These are phyloP conservation scores for Daktulosphaira vitifoliae DNA, from an alignment of 1,140 invertebrate species.

Conservation along the genomic window DNA sequence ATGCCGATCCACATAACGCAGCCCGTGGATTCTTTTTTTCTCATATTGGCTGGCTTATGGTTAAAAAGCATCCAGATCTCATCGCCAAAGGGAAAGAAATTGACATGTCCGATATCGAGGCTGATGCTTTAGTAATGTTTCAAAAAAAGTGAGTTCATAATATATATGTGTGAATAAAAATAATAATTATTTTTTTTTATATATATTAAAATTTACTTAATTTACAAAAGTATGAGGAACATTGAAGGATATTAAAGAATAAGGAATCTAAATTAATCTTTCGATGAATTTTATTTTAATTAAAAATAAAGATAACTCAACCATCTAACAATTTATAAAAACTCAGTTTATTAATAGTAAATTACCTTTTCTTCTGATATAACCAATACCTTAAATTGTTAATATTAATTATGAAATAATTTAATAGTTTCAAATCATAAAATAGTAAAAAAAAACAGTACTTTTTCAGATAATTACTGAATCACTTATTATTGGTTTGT, in stretches of 20 bases:
- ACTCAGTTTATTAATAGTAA: too few species aligned
- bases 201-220: neutral
- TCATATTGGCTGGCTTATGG: slow-evolving; percentile 59
- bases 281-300: too few species aligned
- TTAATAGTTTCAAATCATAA: too few species aligned
- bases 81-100: slow-evolving; percentile 56
- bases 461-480: too few species aligned
- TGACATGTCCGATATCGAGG: slow-evolving; percentile 62
- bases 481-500: too few species aligned
- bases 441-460: too few species aligned
- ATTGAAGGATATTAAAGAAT: neutral
- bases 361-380: too few species aligned
- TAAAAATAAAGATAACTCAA: too few species aligned
- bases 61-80: slow-evolving; percentile 55
- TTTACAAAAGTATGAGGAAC: neutral
- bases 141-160: slow-evolving; percentile 55
- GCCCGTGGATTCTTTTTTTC: slow-evolving; percentile 58
- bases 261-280: neutral
- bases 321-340: too few species aligned
- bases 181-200: neutral
- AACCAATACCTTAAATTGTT: too few species aligned
- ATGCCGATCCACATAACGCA: slow-evolving; percentile 58
- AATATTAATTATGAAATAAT: too few species aligned
- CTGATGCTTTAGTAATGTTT: slow-evolving; percentile 62
- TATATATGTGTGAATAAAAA: too few species aligned